Percentiles rank a stretch among this genome's conserved stretches.
phyloP scores from a whole-genome alignment of 2,797 vertebrate genomes.

The Mus spretus region DNA sequence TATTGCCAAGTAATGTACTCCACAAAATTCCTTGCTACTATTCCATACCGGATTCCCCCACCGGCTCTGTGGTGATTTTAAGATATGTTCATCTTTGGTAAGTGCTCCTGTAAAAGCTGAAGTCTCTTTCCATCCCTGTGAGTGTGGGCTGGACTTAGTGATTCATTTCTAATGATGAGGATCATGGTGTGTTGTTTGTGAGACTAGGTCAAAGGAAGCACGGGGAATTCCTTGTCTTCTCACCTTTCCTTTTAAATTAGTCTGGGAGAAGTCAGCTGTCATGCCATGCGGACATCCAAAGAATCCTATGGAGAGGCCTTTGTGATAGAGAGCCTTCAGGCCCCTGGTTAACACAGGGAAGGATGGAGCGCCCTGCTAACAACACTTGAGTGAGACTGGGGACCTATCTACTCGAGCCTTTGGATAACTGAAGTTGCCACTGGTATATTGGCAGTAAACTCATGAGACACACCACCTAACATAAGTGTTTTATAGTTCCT shows the following conservation, averaged over 20 bases:
- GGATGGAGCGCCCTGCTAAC: neutral
- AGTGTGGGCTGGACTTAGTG: neutral
- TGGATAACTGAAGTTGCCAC: neutral
- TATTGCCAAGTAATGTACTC: neutral
- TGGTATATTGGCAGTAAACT: neutral
- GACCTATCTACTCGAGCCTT: neutral
- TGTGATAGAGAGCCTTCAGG: neutral
- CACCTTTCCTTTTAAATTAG: neutral
- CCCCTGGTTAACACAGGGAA: neutral
- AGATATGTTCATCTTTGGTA: neutral
- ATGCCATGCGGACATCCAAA: fast-evolving
- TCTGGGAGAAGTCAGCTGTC: neutral
- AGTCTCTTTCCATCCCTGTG: neutral
- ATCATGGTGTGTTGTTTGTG: neutral
- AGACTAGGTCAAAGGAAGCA: neutral
- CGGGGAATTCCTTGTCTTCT: neutral
- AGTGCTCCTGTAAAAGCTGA: neutral
- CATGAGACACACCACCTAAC: neutral
- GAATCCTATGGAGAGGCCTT: neutral
- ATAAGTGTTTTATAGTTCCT: too few species aligned
- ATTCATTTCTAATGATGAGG: neutral
- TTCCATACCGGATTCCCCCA: neutral
- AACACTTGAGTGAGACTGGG: neutral
- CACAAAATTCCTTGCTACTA: neutral
- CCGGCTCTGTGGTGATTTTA: neutral